Conservation (phyloP, 2,888 invertebrate species). For the Lochmaea crataegi region DNA sequence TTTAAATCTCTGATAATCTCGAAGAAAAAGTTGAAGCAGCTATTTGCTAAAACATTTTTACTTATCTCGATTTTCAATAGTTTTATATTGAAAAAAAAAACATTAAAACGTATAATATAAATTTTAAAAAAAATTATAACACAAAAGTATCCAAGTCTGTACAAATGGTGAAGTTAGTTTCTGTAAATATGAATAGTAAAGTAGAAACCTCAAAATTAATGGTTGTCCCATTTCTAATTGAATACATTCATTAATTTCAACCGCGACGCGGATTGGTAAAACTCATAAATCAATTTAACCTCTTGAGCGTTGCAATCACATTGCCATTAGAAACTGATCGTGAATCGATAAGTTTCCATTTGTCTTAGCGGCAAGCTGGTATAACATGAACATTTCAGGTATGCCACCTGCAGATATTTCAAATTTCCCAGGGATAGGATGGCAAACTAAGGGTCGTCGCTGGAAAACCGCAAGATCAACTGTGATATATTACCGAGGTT, state of each 20-base stretch:
- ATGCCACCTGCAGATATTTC: conserved; percentile 35
- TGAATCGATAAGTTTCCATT: conserved; percentile 29
- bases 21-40: no score
- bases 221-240: no score
- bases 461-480: conserved; percentile 35
- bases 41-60: no score
- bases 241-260: background rate
- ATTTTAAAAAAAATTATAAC: no score
- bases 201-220: no score
- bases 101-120: no score
- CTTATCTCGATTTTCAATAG: no score
- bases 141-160: no score
- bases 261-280: background rate
- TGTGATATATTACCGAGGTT: conserved; percentile 36
- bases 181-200: no score
- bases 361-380: conserved; percentile 28
- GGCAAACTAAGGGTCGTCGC: conserved; percentile 22
- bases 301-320: background rate
- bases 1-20: no score
- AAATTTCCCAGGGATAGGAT: conserved; percentile 31
- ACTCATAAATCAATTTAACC: conserved; percentile 13
- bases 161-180: no score
- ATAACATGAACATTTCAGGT: conserved; percentile 30
- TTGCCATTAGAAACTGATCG: conserved; percentile 17
- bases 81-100: no score